Conservation (phyloP, 2,888 invertebrate genomes). For the Zootermopsis nevadensis region DNA sequence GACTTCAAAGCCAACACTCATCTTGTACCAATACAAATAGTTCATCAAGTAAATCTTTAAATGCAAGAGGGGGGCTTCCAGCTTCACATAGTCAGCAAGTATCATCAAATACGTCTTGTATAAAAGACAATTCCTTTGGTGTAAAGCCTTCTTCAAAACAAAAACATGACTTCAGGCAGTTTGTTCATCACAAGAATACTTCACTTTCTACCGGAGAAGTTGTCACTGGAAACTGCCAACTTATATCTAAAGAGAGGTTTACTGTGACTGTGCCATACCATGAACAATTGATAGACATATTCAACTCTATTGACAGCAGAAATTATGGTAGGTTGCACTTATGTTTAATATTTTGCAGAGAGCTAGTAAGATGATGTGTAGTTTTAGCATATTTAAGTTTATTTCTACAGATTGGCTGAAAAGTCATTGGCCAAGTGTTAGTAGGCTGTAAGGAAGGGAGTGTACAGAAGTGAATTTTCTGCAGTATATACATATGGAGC, state of each 20-base stretch:
- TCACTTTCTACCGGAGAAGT: not conserved
- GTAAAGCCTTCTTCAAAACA: not conserved
- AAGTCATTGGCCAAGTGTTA: too few species aligned
- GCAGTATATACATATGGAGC: too few species aligned
- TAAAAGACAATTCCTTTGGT: not conserved
- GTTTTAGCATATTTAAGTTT: not conserved
- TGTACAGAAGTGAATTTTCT: too few species aligned
- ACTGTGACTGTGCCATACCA: conserved; percentile 1
- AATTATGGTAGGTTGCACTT: not conserved
- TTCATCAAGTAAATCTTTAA: not conserved
- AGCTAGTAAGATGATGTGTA: too few species aligned
- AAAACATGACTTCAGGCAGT: not conserved
- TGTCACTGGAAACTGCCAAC: conserved; percentile 3
- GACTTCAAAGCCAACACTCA: not conserved
- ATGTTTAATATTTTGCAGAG: too few species aligned
- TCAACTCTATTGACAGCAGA: conserved; percentile 25
- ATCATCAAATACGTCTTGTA: not conserved
- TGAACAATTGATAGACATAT: conserved; percentile 15
- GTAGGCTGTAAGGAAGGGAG: too few species aligned
- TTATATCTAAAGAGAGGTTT: conserved; percentile 21
- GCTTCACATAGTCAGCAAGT: not conserved
- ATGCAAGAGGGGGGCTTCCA: not conserved
- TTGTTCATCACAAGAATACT: not conserved
- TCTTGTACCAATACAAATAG: too few species aligned
- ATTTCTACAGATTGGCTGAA: too few species aligned